phyloP scores from a whole-genome alignment of 2,888 invertebrate genomes.

The Ophion costatus region DNA sequence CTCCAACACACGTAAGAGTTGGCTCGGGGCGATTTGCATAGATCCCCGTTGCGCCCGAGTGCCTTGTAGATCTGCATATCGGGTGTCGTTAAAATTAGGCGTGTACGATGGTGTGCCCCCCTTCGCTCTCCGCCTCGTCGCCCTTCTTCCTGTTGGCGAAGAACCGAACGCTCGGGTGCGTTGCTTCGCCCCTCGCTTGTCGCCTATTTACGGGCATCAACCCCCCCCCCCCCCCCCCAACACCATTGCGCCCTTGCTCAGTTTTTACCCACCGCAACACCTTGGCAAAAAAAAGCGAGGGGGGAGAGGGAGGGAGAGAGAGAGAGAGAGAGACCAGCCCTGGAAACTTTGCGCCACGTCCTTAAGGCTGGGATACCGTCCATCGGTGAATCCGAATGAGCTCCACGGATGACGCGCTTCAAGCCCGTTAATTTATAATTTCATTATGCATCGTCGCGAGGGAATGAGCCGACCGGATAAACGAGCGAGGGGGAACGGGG shows the following conservation, averaged over 20 bases:
- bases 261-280: slow-evolving; percentile 59
- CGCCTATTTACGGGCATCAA: slow-evolving; percentile 9
- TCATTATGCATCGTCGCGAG: slow-evolving; percentile 52
- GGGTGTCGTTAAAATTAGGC: slow-evolving; percentile 83
- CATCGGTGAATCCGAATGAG: slow-evolving; percentile 33
- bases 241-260: slow-evolving; percentile 46
- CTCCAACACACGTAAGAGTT: slow-evolving; percentile 55
- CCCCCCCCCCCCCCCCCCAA: neutral
- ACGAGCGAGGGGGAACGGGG: neutral
- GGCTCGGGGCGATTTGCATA: slow-evolving; percentile 79
- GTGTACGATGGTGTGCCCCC: slow-evolving; percentile 67
- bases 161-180: slow-evolving; percentile 16
- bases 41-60: slow-evolving; percentile 72
- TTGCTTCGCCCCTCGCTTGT: slow-evolving; percentile 36
- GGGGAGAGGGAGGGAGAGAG: neutral
- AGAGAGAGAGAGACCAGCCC: slow-evolving; percentile 60
- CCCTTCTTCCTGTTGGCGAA: slow-evolving; percentile 11
- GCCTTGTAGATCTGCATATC: slow-evolving; percentile 81
- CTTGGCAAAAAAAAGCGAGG: slow-evolving; percentile 38
- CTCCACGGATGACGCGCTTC: neutral
- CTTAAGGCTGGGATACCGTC: slow-evolving; percentile 10
- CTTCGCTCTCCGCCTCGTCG: slow-evolving; percentile 53
- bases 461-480: neutral
- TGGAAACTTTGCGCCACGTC: slow-evolving; percentile 36
- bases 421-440: slow-evolving; percentile 60